phyloP scores from a whole-genome alignment of 2,797 vertebrate species.

The Typhlichthys eigenmanni region DNA sequence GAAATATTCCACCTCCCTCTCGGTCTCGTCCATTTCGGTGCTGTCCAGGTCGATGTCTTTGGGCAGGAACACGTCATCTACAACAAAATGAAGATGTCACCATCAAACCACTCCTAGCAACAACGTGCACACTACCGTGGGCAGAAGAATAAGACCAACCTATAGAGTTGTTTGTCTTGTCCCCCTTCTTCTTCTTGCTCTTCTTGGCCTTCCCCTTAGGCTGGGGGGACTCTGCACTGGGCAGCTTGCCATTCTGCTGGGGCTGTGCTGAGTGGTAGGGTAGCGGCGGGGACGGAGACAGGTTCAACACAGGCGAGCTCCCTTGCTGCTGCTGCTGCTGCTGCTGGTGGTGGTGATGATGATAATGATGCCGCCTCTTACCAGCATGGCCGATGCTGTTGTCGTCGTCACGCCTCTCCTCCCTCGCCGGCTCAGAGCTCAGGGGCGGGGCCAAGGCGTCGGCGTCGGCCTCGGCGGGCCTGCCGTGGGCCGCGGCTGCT shows the following conservation, averaged over 20 bases:
- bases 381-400: constrained; percentile 70
- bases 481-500: no score
- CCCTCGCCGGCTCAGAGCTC: constrained; percentile 35
- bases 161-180: constrained; percentile 89
- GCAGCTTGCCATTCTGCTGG: constrained; percentile 78
- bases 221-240: constrained; percentile 85
- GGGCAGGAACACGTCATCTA: constrained; percentile 98
- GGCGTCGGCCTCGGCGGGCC: constrained; percentile 55
- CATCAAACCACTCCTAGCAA: not conserved
- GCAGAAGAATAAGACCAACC: constrained; percentile 74
- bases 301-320: constrained; percentile 66
- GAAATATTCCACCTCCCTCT: constrained; percentile 98
- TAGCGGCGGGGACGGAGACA: constrained; percentile 65
- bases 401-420: constrained; percentile 50
- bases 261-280: constrained; percentile 72
- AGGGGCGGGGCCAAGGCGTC: constrained; percentile 72
- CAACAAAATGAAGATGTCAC: constrained; percentile 9
- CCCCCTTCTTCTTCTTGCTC: constrained; percentile 96
- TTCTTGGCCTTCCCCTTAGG: constrained; percentile 93
- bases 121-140: not conserved
- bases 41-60: constrained; percentile 99
- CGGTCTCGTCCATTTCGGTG: constrained; percentile 97
- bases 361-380: constrained; percentile 77
- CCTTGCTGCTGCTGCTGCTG: constrained; percentile 76
- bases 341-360: not conserved